These are phyloP conservation scores for Nemoura dubitans DNA, from an alignment of 2,888 invertebrate species.

Conservation along the genomic window DNA sequence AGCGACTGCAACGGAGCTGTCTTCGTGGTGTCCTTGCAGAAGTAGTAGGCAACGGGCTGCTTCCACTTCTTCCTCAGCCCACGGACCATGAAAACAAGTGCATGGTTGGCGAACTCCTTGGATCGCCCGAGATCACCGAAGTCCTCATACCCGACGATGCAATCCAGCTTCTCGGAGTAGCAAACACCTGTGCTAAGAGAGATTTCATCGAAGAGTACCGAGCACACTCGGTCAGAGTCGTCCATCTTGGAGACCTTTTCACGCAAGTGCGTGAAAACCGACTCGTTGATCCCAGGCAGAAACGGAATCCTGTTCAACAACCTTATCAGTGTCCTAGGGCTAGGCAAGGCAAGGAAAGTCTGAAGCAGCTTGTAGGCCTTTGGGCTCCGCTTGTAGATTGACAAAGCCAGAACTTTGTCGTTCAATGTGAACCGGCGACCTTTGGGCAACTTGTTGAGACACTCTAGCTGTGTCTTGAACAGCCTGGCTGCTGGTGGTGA, in stretches of 20 bases:
- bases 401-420: conserved; percentile 43
- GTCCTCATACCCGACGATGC: conserved; percentile 46
- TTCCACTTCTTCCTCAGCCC: conserved; percentile 44
- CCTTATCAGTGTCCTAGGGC: conserved; percentile 33
- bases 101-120: conserved; percentile 45
- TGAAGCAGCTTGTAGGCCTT: conserved; percentile 37
- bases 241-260: conserved; percentile 24
- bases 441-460: not conserved
- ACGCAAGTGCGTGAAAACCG: conserved; percentile 27
- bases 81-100: conserved; percentile 47
- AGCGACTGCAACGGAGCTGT: conserved; percentile 33
- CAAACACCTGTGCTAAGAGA: conserved; percentile 26
- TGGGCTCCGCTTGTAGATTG: conserved; percentile 44
- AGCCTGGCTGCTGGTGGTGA: conserved; percentile 25
- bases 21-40: conserved; percentile 43
- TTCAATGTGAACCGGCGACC: conserved; percentile 36
- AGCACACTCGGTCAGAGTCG: conserved; percentile 36
- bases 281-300: conserved; percentile 40
- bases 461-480: not conserved
- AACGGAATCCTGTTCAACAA: conserved; percentile 41
- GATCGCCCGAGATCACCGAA: conserved; percentile 40
- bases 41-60: conserved; percentile 44
- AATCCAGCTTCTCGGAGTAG: conserved; percentile 35
- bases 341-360: conserved; percentile 42
- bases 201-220: conserved; percentile 43